Evolutionary conservation across 2,797 vertebrate genomes (phyloP), one percentile per base, ranked within the genome.

Genomic region (Apogon talboti): DNA sequence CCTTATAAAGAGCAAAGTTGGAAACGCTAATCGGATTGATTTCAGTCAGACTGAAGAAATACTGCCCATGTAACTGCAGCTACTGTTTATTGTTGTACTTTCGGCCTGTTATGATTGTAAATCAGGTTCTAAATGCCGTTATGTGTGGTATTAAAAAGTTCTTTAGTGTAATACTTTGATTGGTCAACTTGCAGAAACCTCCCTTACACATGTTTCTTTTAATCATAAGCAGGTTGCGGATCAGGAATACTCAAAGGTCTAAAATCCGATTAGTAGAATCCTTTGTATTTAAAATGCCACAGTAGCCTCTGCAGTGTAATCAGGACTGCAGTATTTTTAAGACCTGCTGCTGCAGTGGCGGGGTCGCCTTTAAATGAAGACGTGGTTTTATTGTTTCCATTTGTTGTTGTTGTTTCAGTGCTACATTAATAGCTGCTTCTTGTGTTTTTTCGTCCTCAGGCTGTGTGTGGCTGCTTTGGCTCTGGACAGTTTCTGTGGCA

Each of bases 401-500:
- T 28, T 43, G 11, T 38, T 19, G 11, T 38, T 19, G 15, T 41
- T 11, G 0, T 24, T 3, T 11, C 2, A 15, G 2, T 33, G 1
- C 3, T 11, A n/a, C 28, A 21, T 30, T 19, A 7, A 2, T 41
- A 38, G 28, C 15, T 4, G 1, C n/a, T 35, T 11, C 1, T 54
- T 50, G 45, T 62, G 45, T 35, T 49, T 35, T 49, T 35, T 42
- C 40, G 69, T 48, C n/a, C 1, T 21, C 78, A 99, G 98, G 86
- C 84, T 98, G 44, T 99, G 97, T 41, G 98, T 99, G 21, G 98
- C 98, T 0, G 97, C 98, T 1, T 94, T 99, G 81, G 96, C 96
- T 0, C 95, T 96, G 69, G 98, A 96, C 78, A 95, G 96, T 72
- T 99, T 99, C 93, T 96, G 96, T 0, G 97, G 97, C 62, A 95